Percentiles rank a stretch among this genome's conserved stretches.
Conservation (phyloP, 1,140 invertebrate species). For the Atopsyche davidsoni region DNA sequence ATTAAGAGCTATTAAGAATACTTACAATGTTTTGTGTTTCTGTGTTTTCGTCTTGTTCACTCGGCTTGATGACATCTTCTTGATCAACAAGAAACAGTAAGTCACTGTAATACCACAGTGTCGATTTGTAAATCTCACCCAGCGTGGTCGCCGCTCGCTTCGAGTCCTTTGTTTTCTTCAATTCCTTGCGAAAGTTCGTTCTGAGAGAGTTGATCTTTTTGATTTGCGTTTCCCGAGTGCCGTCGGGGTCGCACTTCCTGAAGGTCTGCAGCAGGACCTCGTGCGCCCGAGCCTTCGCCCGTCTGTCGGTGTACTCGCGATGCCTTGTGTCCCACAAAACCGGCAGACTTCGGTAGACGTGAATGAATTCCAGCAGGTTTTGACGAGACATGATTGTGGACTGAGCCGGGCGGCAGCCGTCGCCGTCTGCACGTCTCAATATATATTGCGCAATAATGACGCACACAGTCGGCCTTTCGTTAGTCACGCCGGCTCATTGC, state of each 20-base stretch:
- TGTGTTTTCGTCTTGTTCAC: too few species aligned
- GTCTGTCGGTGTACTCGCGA: slow-evolving; percentile 32
- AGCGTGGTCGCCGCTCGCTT: background rate
- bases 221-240: slow-evolving; percentile 31
- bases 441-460: slow-evolving; percentile 8
- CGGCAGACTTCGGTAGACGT: slow-evolving; percentile 30
- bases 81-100: too few species aligned
- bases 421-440: background rate
- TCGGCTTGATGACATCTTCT: too few species aligned
- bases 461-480: background rate
- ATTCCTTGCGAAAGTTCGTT: slow-evolving; percentile 34
- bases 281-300: slow-evolving; percentile 31
- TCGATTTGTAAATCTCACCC: background rate
- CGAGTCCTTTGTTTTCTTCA: slow-evolving; percentile 10
- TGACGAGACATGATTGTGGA: background rate
- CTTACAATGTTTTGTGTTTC: too few species aligned
- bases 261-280: slow-evolving; percentile 31
- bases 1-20: too few species aligned
- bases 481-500: background rate
- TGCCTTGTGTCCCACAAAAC: slow-evolving; percentile 34
- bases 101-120: too few species aligned
- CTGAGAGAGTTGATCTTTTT: slow-evolving; percentile 36
- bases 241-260: slow-evolving; percentile 18
- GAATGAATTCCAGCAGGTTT: slow-evolving; percentile 30
- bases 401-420: slow-evolving; percentile 1